Percentiles rank a stretch among this genome's conserved stretches.
Conservation (phyloP, 2,113 vertebrate genomes). For the Syngnathoides biaculeatus region DNA sequence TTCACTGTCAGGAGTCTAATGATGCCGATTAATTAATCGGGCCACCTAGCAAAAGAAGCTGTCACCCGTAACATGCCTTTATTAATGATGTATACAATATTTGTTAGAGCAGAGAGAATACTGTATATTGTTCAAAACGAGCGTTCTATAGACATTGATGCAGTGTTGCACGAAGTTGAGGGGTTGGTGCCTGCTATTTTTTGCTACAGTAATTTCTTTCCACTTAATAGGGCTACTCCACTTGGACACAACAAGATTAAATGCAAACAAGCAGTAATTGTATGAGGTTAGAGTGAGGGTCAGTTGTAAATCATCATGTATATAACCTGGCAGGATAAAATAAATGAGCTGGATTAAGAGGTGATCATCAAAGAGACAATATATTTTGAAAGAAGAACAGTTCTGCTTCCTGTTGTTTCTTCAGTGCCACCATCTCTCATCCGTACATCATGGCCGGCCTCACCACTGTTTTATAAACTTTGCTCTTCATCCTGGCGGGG, state of each 20-base stretch:
- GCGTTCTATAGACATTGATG: not conserved
- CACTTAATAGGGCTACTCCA: not conserved
- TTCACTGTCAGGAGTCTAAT: constrained; percentile 73
- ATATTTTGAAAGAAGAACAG: not conserved
- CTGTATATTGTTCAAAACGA: constrained; percentile 29
- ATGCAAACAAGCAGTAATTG: constrained; percentile 2
- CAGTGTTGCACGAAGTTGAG: constrained; percentile 8
- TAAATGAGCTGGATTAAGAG: not conserved
- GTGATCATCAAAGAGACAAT: not conserved
- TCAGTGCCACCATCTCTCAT: no score
- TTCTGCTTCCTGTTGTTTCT: no score
- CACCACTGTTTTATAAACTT: no score
- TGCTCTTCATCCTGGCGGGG: no score
- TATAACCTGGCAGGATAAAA: not conserved
- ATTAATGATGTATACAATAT: constrained; percentile 54
- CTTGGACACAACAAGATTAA: not conserved
- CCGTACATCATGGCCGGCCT: no score
- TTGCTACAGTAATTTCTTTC: not conserved
- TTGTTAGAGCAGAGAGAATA: constrained; percentile 47
- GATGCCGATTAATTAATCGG: constrained; percentile 71
- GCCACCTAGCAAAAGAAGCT: constrained; percentile 51
- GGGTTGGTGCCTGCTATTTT: constrained; percentile 4
- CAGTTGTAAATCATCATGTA: not conserved
- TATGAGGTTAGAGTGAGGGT: not conserved
- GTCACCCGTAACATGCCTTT: constrained; percentile 32